Evolutionary conservation across 2,888 invertebrate species (phyloP).

Genomic region (Tanypteryx hageni): DNA sequence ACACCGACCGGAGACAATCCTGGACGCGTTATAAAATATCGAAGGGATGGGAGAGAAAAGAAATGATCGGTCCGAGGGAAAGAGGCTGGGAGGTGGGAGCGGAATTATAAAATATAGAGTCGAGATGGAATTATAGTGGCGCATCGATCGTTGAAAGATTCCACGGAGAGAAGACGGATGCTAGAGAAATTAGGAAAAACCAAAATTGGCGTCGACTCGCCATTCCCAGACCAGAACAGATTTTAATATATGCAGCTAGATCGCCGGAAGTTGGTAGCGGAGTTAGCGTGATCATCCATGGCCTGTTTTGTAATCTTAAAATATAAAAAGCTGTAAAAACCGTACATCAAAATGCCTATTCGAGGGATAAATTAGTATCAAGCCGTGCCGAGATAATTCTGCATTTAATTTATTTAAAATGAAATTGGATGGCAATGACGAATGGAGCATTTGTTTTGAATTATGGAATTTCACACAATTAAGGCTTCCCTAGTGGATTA

Average conservation of each 20-base stretch:
- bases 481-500: too few species aligned
- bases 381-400: background rate
- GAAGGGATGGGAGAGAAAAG: background rate
- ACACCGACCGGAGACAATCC: conserved; percentile 1
- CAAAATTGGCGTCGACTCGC: background rate
- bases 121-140: background rate
- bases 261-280: background rate
- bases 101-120: conserved; percentile 4
- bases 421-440: too few species aligned
- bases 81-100: background rate
- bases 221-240: background rate
- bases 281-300: too few species aligned
- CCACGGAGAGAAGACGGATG: background rate
- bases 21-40: conserved; percentile 40
- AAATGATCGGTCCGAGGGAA: background rate
- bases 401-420: too few species aligned
- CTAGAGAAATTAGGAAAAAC: conserved; percentile 14
- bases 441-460: too few species aligned
- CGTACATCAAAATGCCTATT: background rate
- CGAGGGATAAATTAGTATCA: background rate
- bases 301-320: background rate
- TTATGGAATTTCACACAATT: too few species aligned
- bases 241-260: background rate
- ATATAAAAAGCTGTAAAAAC: background rate
- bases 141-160: conserved; percentile 17